Evolutionary conservation across 1,140 invertebrate genomes (phyloP).

Genomic region (Lepidurus couesii): DNA sequence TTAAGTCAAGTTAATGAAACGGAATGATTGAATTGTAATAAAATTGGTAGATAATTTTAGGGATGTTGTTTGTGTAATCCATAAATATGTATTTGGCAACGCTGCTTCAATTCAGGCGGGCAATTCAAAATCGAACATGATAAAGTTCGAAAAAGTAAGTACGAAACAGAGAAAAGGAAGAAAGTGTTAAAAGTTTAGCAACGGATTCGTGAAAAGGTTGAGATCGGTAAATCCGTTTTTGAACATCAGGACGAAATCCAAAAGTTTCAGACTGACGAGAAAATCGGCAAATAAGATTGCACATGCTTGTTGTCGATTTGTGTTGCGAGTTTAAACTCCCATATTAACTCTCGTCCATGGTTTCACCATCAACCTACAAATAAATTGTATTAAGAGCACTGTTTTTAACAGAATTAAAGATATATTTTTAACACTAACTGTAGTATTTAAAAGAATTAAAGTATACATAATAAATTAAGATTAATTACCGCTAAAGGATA

Average conservation of each 20-base stretch:
- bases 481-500: constrained; percentile 34
- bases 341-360: constrained; percentile 6
- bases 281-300: no score
- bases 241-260: background rate
- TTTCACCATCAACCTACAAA: background rate
- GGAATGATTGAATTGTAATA: no score
- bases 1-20: no score
- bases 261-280: no score
- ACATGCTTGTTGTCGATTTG: background rate
- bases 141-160: background rate
- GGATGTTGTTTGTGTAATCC: background rate
- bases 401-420: no score
- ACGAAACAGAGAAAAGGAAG: background rate
- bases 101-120: background rate
- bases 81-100: constrained; percentile 19
- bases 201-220: background rate
- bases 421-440: background rate
- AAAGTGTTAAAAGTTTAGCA: background rate
- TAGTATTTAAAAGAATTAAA: background rate
- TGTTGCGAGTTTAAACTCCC: background rate
- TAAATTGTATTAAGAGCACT: background rate
- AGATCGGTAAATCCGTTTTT: background rate
- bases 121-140: background rate
- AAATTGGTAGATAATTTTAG: background rate
- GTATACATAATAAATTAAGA: background rate